Conservation (phyloP, 2,797 vertebrate species). For the Lagodon rhomboides region DNA sequence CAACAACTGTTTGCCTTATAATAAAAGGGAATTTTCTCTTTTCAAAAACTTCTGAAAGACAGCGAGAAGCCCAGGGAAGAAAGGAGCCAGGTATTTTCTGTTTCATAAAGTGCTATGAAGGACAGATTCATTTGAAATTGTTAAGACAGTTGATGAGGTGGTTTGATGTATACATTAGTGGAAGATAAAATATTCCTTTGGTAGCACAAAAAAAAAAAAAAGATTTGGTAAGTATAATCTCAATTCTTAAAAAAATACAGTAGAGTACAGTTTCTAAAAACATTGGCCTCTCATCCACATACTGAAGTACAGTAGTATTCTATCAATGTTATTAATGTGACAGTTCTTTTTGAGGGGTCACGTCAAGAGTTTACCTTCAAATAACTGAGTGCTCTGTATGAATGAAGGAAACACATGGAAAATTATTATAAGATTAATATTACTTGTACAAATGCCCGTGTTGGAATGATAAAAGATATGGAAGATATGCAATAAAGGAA, state of each 20-base stretch:
- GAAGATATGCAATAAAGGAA: too few relatives aligned
- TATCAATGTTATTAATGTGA: not conserved
- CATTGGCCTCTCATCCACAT: not conserved
- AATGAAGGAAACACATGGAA: not conserved
- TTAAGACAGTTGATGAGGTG: slow-evolving; percentile 39
- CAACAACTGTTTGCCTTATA: slow-evolving; percentile 75
- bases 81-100: slow-evolving; percentile 40
- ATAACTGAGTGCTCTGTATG: not conserved
- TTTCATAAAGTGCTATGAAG: slow-evolving; percentile 45
- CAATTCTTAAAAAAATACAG: too few relatives aligned
- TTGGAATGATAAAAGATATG: not conserved
- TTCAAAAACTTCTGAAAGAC: slow-evolving; percentile 66
- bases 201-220: too few relatives aligned
- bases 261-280: not conserved
- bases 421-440: not conserved
- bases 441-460: not conserved
- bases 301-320: not conserved
- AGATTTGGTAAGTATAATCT: too few relatives aligned
- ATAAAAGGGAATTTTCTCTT: slow-evolving; percentile 71
- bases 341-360: not conserved
- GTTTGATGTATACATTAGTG: slow-evolving; percentile 22
- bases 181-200: not conserved
- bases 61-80: slow-evolving; percentile 32
- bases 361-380: not conserved
- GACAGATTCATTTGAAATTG: slow-evolving; percentile 49